A percentile compares a stretch with the other conserved stretches of the same genome.
phyloP scores from a whole-genome alignment of 2,113 vertebrate species.

The Phrynosoma blainvillii region DNA sequence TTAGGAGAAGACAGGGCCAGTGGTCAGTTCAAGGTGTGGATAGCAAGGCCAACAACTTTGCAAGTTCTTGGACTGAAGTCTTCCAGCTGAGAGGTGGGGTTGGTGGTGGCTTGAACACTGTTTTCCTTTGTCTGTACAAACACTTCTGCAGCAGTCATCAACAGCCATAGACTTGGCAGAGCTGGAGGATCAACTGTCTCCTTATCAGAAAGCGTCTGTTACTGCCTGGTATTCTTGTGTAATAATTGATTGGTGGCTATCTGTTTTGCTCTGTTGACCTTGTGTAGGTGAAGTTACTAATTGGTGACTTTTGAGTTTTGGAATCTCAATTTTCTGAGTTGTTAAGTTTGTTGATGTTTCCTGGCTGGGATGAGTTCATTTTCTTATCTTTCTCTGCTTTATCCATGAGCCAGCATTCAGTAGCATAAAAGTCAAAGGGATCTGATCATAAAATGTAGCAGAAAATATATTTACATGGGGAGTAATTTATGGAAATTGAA shows the following conservation, averaged over 20 bases:
- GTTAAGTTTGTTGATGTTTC: background rate
- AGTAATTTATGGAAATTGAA: background rate
- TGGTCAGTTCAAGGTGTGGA: too few species aligned
- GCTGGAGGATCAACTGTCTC: background rate
- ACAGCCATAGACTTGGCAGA: background rate
- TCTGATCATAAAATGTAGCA: background rate
- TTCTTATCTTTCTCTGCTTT: background rate
- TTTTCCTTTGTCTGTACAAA: background rate
- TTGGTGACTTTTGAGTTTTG: background rate
- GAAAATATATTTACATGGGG: background rate
- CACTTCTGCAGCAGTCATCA: background rate
- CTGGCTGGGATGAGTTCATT: background rate
- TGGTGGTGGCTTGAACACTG: background rate
- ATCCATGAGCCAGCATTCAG: background rate
- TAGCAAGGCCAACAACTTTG: background rate
- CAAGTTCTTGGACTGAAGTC: background rate
- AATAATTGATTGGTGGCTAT: background rate
- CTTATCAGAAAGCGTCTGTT: background rate
- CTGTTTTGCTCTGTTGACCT: background rate
- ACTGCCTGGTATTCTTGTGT: background rate
- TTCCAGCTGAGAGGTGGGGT: background rate
- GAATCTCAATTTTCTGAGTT: background rate
- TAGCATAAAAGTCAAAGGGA: background rate
- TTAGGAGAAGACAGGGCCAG: too few species aligned
- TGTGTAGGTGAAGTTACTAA: background rate